Percentiles rank a stretch among this genome's conserved stretches.
These are phyloP conservation scores for Orthonychiurus folsomi DNA, from an alignment of 2,888 invertebrate genomes.

Conservation along the genomic window DNA sequence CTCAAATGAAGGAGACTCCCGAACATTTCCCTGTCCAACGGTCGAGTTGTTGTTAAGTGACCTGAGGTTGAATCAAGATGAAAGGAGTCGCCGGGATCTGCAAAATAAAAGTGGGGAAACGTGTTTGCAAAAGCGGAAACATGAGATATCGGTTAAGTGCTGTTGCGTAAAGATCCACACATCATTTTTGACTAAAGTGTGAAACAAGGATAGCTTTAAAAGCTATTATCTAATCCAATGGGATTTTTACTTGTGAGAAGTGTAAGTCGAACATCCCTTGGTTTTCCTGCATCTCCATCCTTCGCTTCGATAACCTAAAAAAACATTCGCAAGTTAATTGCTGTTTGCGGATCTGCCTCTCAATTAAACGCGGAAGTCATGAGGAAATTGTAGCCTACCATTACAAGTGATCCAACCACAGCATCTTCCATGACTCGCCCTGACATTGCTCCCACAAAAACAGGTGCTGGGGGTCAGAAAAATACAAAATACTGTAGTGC, in stretches of 20 bases:
- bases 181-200: background rate
- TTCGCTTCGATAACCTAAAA: constrained; percentile 65
- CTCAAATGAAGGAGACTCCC: constrained; percentile 45
- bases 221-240: too few relatives aligned
- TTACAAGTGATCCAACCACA: constrained; percentile 69
- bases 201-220: too few relatives aligned
- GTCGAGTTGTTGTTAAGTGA: constrained; percentile 70
- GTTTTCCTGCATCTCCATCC: constrained; percentile 76
- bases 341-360: too few relatives aligned
- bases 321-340: too few relatives aligned
- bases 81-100: constrained; percentile 83
- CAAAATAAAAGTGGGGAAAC: constrained; percentile 29
- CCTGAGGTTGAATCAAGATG: constrained; percentile 67
- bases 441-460: constrained; percentile 69
- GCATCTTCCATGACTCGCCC: constrained; percentile 73
- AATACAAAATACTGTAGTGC: too few relatives aligned
- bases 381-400: too few relatives aligned
- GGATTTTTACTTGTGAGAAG: constrained; percentile 68
- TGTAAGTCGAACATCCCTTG: constrained; percentile 67
- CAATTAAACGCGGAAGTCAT: too few relatives aligned
- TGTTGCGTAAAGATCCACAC: background rate
- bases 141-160: background rate
- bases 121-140: background rate
- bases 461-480: constrained; percentile 65
- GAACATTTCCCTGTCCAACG: constrained; percentile 73